Percentiles rank a stretch among this genome's conserved stretches.
phyloP scores from a whole-genome alignment of 2,797 vertebrate species.

The Nyctalus aviator region DNA sequence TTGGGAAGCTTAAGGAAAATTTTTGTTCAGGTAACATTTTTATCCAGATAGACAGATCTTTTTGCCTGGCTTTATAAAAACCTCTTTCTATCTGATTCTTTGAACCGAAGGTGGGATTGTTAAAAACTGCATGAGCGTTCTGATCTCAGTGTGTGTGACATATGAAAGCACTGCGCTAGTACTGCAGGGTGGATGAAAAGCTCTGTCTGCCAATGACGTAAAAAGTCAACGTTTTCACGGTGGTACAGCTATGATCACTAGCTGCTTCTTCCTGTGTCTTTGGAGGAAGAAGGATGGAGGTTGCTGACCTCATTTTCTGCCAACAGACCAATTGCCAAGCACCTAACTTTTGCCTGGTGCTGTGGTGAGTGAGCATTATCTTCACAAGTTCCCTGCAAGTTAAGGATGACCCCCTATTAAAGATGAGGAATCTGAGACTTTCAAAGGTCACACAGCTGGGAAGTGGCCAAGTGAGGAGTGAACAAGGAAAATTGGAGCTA shows the following conservation, averaged over 20 bases:
- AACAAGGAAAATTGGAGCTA: background rate
- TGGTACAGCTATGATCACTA: background rate
- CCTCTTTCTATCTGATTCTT: conserved; percentile 34
- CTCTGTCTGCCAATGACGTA: background rate
- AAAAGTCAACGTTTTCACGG: background rate
- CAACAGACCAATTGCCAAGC: conserved; percentile 9
- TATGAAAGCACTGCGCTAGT: background rate
- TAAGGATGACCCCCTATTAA: background rate
- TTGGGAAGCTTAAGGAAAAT: conserved; percentile 49
- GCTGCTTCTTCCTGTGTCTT: background rate
- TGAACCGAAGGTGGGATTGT: background rate
- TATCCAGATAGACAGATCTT: background rate
- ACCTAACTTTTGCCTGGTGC: background rate
- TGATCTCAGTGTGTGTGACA: background rate
- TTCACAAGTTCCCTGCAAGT: background rate
- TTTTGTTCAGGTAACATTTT: background rate
- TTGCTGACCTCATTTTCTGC: background rate
- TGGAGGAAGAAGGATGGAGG: background rate
- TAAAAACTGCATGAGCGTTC: background rate
- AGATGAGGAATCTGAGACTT: background rate
- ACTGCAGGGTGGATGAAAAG: background rate
- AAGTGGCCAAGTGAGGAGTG: background rate
- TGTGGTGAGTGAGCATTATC: background rate
- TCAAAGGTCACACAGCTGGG: background rate
- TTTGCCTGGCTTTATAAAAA: conserved; percentile 58